These are phyloP conservation scores for Lycaon pictus DNA, from an alignment of 2,113 vertebrate species.

Conservation along the genomic window DNA sequence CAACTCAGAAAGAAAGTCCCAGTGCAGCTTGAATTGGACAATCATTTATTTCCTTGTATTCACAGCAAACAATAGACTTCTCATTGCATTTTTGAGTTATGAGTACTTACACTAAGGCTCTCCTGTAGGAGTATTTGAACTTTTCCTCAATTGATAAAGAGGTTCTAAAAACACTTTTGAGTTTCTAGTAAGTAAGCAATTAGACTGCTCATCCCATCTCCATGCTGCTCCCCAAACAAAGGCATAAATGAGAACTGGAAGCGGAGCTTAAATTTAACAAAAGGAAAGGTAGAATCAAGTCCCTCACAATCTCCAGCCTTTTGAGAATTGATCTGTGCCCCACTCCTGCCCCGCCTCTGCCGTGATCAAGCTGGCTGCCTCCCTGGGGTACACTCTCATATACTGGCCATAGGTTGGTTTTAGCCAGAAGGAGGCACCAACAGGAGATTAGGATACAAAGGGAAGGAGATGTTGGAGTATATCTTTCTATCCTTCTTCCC, in stretches of 20 bases:
- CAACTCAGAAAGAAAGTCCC: constrained; percentile 57
- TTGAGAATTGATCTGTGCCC: not conserved
- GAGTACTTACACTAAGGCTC: constrained; percentile 19
- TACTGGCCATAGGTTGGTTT: not conserved
- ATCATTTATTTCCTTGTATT: constrained; percentile 48
- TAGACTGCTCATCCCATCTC: not conserved
- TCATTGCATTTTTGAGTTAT: constrained; percentile 23
- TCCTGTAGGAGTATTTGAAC: constrained; percentile 5
- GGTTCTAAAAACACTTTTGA: constrained; percentile 1
- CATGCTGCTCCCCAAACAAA: not conserved
- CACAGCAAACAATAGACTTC: constrained; percentile 41
- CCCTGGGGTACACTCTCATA: rapidly evolving
- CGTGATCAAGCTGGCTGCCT: not conserved
- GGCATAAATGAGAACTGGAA: not conserved
- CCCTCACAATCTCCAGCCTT: not conserved
- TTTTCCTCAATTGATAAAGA: constrained; percentile 11
- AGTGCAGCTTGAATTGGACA: constrained; percentile 81
- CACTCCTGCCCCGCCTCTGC: too few relatives aligned
- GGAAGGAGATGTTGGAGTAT: not conserved
- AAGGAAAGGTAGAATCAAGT: not conserved
- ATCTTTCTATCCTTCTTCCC: not conserved
- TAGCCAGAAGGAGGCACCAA: not conserved
- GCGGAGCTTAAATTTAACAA: not conserved
- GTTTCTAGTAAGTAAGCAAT: not conserved
- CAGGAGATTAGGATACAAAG: not conserved